These are phyloP conservation scores for Rhynchopsitta pachyrhyncha DNA, from an alignment of 2,113 vertebrate species.

Conservation along the genomic window DNA sequence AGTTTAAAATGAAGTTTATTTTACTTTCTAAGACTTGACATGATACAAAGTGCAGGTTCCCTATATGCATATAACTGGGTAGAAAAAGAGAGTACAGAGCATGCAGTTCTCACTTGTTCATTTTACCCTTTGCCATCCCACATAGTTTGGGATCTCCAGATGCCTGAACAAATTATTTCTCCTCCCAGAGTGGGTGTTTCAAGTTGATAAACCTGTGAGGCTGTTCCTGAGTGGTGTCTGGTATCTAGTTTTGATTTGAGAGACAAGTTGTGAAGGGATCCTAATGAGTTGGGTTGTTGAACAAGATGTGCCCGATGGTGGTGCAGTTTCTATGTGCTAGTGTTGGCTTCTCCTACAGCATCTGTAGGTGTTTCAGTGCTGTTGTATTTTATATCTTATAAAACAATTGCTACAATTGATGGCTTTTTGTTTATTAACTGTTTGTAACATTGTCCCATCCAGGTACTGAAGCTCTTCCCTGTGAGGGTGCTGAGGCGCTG, in stretches of 20 bases:
- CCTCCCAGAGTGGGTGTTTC: neutral
- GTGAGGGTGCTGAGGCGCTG: too few species aligned
- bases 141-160: neutral
- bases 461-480: neutral
- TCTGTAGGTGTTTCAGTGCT: neutral
- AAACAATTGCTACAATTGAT: neutral
- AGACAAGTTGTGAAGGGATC: neutral
- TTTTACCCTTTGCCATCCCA: neutral
- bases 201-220: neutral
- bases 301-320: neutral
- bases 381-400: neutral
- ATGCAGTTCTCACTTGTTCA: neutral
- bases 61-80: neutral
- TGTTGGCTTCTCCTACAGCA: neutral
- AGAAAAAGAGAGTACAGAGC: neutral
- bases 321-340: neutral
- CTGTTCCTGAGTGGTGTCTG: neutral
- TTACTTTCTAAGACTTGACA: neutral
- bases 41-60: neutral
- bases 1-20: neutral
- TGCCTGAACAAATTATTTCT: neutral
- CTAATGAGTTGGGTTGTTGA: fast-evolving
- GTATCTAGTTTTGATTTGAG: neutral
- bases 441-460: neutral
- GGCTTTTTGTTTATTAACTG: neutral